Percentiles rank a stretch among this genome's conserved stretches.
phyloP scores from a whole-genome alignment of 64 coral and sea anemone species.

The Actinia tenebrosa region DNA sequence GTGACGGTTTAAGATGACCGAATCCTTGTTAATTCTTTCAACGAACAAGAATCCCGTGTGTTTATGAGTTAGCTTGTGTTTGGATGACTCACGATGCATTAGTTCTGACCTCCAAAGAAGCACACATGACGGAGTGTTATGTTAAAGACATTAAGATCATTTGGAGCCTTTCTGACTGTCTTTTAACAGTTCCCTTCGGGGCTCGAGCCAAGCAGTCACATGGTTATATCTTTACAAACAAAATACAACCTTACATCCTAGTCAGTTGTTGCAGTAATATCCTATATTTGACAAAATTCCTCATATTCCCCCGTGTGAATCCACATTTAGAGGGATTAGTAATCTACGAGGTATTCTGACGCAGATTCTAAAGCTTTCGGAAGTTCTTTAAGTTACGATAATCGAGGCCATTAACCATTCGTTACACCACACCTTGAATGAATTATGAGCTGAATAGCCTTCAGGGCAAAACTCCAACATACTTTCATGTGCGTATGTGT shows the following conservation, averaged over 20 bases:
- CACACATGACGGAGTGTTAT: neutral
- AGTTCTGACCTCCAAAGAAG: slow-evolving; percentile 18
- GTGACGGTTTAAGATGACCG: neutral
- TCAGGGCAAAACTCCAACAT: neutral
- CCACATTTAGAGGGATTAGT: neutral
- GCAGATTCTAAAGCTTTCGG: neutral
- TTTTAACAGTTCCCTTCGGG: neutral
- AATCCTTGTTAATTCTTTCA: slow-evolving; percentile 21
- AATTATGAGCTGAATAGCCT: neutral
- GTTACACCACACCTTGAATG: slow-evolving; percentile 12
- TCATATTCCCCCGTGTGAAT: neutral
- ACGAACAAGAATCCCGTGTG: neutral
- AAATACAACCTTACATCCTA: neutral
- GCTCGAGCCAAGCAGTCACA: neutral
- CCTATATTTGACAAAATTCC: neutral
- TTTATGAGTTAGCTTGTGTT: slow-evolving; percentile 11
- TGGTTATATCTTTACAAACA: neutral
- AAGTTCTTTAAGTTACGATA: neutral
- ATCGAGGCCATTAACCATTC: neutral
- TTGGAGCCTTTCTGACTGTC: slow-evolving; percentile 5
- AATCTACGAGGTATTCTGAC: neutral
- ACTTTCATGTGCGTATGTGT: too few relatives aligned
- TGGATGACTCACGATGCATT: slow-evolving; percentile 3
- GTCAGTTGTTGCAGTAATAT: neutral
- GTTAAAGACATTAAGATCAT: slow-evolving; percentile 13